Evolutionary conservation across 2,888 invertebrate species (phyloP).

Genomic region (Conistra vaccinii): DNA sequence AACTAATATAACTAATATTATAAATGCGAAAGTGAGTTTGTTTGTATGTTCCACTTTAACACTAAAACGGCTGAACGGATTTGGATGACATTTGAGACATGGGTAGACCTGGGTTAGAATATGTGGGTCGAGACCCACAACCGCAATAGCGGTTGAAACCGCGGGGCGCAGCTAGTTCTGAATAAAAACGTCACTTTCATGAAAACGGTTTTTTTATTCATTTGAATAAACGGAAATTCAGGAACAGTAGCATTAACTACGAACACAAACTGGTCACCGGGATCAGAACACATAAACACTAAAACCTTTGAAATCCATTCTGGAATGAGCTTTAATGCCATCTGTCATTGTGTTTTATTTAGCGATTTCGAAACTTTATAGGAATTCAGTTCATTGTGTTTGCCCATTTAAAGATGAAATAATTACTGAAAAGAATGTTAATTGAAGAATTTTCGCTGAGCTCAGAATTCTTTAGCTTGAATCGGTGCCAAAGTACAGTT

Average conservation of each 20-base stretch:
- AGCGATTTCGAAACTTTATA: constrained; percentile 19
- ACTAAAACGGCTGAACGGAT: too few relatives aligned
- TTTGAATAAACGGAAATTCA: background rate
- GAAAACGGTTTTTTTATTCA: background rate
- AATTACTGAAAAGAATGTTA: constrained; percentile 31
- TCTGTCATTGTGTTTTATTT: background rate
- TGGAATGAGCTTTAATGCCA: background rate
- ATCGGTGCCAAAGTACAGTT: constrained; percentile 21
- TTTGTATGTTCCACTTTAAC: too few relatives aligned
- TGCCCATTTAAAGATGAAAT: constrained; percentile 3
- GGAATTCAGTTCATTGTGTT: constrained; percentile 20
- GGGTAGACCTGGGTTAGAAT: too few relatives aligned
- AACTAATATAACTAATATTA: too few relatives aligned
- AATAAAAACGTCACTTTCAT: background rate
- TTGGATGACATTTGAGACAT: too few relatives aligned
- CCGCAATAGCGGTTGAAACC: too few relatives aligned
- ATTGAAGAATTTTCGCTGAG: constrained; percentile 26
- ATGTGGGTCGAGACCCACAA: too few relatives aligned
- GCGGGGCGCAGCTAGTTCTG: background rate
- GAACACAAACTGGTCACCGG: background rate
- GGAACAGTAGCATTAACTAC: background rate
- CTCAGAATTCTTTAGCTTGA: constrained; percentile 19
- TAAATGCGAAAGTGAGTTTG: too few relatives aligned
- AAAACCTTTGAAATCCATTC: background rate
- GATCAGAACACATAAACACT: too few relatives aligned